Percentiles rank a stretch among this genome's conserved stretches.
Evolutionary conservation across 2,797 vertebrate genomes (phyloP).

Genomic region (Glossophaga mutica): DNA sequence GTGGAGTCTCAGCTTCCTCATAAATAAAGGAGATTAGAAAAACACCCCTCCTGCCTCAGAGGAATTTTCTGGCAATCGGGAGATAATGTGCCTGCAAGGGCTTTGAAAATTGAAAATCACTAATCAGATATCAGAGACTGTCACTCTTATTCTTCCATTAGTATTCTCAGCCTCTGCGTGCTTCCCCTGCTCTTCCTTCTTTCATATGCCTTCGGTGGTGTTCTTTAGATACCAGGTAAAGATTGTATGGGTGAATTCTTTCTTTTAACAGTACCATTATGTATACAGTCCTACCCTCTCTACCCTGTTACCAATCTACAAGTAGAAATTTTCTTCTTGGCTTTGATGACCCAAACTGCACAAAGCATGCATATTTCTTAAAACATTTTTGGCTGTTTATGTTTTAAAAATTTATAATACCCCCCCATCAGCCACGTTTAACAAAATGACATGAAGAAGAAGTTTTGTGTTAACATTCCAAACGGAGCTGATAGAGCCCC

Average conservation of each 20-base stretch:
- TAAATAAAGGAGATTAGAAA: constrained; percentile 13
- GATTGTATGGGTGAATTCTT: neutral
- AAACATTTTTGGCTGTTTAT: neutral
- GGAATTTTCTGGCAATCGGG: neutral
- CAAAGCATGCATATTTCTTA: neutral
- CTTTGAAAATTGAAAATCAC: constrained; percentile 44
- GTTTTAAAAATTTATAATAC: neutral
- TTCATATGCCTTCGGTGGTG: neutral
- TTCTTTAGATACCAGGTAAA: neutral
- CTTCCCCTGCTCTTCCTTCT: neutral
- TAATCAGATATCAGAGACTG: constrained; percentile 18
- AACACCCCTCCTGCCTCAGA: neutral
- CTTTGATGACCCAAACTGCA: neutral
- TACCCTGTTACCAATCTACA: neutral
- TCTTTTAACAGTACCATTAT: neutral
- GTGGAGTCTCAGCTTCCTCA: neutral
- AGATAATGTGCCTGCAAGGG: constrained; percentile 2
- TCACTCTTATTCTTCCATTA: neutral
- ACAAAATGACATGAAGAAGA: neutral
- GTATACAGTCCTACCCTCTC: neutral
- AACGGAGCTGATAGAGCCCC: neutral
- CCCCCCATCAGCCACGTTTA: neutral
- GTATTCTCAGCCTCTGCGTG: neutral
- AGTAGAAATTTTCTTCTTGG: neutral
- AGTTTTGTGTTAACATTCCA: neutral